A percentile compares a stretch with the other conserved stretches of the same genome.
Evolutionary conservation across 1,140 invertebrate genomes (phyloP).

Genomic region (Phenacoccus solenopsis): DNA sequence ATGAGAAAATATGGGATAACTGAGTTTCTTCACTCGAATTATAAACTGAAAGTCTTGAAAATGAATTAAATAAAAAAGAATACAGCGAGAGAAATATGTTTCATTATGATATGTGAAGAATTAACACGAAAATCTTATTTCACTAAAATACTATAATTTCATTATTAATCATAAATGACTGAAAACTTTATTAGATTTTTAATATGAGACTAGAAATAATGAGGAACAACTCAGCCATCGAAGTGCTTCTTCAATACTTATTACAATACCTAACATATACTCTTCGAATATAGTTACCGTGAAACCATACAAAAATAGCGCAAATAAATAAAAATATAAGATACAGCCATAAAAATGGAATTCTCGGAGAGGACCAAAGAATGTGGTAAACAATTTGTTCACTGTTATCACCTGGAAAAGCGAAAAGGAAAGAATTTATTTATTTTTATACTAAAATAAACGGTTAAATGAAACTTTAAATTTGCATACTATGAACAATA

Average conservation of each 20-base stretch:
- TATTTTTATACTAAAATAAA: neutral
- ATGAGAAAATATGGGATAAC: no score
- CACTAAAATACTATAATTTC: no score
- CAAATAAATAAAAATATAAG: neutral
- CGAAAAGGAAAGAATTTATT: neutral
- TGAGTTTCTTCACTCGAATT: no score
- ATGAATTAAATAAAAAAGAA: no score
- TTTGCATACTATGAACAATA: constrained; percentile 56
- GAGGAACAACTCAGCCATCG: no score
- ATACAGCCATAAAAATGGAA: neutral
- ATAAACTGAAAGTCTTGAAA: no score
- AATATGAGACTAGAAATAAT: no score
- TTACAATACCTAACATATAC: neutral
- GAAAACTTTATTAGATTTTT: no score
- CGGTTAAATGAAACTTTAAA: neutral
- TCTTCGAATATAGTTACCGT: neutral
- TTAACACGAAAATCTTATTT: no score
- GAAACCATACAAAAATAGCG: neutral
- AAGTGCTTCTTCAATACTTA: neutral
- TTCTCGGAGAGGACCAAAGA: neutral
- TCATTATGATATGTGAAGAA: no score
- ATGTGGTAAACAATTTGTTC: neutral
- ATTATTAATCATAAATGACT: no score
- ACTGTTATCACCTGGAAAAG: neutral
- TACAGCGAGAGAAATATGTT: no score